Evolutionary conservation across 2,113 vertebrate genomes (phyloP), one percentile per base, ranked within the genome.

Genomic region (Cochlearius cochlearius): DNA sequence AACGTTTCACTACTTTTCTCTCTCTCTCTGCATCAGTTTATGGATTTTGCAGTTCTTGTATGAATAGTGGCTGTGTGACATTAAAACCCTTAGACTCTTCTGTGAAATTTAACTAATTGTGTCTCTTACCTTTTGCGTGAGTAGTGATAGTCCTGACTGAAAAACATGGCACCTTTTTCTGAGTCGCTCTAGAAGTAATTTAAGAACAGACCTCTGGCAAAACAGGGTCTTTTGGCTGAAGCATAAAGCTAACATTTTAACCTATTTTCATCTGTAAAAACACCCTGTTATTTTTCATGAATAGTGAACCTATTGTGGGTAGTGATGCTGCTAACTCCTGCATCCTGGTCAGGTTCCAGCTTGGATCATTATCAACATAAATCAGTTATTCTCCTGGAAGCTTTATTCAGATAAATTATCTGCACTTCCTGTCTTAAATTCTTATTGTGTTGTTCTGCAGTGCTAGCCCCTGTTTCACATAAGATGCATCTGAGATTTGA

Each of bases 341-440:
- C 89, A 91, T 90, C 93, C 86, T 91, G 89, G 74, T 91, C 67
- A 55, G 78, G 52, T 93, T 97, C 91, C 91, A 95, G 82, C 78
- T 95, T 95, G 94, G 95, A 94, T 95, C 78, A 78, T 78, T 88
- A 96, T 95, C 96, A 86, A 56, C 81, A 77, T 80, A 93, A 96
- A 94, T 96, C 85, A 93, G 92, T 83, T 97, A 86, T 53, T 94
- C 77, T 95, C 59, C 67, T 96, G 91, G 87, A 97, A 83, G 84
- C 84, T 83, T 95, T 94, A 87, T 82, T 95, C 73, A 91, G 94
- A 95, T 91, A 95, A 94, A 94, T 97, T 95, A 96, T 92, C 95
- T 96, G 87, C 91, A 96, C 92, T 97, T 97, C 94, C 94, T 95
- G 89, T 94, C 94, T 97, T 90, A 87, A 94, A 88, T 87, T 95